These are phyloP conservation scores for Drymonia ruficornis DNA, from an alignment of 2,888 invertebrate species.

Conservation along the genomic window DNA sequence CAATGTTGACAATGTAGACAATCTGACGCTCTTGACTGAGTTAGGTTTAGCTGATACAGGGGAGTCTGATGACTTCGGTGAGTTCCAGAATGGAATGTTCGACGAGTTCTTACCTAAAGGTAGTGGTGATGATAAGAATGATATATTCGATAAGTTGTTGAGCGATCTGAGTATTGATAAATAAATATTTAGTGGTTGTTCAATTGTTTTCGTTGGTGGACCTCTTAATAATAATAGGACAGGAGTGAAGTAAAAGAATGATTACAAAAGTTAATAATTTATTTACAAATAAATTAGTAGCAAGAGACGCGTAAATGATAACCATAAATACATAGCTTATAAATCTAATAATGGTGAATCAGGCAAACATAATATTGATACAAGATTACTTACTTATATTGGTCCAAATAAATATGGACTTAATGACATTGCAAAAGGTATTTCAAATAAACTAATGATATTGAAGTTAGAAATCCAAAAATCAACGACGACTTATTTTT, in stretches of 20 bases:
- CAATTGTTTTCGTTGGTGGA: not conserved
- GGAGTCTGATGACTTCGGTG: conserved; percentile 65
- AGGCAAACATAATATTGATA: no score
- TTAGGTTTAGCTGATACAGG: conserved; percentile 83
- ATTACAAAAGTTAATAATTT: conserved; percentile 5
- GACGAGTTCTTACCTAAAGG: conserved; percentile 55
- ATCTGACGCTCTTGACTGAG: conserved; percentile 80
- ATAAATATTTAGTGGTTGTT: conserved; percentile 31
- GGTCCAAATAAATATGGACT: no score
- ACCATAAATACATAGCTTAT: not conserved
- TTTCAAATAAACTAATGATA: no score
- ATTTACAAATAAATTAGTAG: conserved; percentile 9
- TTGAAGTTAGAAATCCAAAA: no score
- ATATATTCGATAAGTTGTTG: conserved; percentile 74
- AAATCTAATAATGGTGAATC: no score
- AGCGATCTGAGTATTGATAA: conserved; percentile 66
- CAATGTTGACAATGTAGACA: conserved; percentile 58
- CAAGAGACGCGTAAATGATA: conserved; percentile 2
- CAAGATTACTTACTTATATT: no score
- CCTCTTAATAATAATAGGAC: no score
- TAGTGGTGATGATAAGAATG: conserved; percentile 55
- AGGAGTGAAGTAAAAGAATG: not conserved
- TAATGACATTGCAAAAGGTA: no score
- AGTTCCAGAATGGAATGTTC: conserved; percentile 73
- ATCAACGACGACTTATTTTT: no score